Percentiles rank a stretch among this genome's conserved stretches.
Conservation (phyloP, 2,888 invertebrate genomes). For the Gnatocerus cornutus region DNA sequence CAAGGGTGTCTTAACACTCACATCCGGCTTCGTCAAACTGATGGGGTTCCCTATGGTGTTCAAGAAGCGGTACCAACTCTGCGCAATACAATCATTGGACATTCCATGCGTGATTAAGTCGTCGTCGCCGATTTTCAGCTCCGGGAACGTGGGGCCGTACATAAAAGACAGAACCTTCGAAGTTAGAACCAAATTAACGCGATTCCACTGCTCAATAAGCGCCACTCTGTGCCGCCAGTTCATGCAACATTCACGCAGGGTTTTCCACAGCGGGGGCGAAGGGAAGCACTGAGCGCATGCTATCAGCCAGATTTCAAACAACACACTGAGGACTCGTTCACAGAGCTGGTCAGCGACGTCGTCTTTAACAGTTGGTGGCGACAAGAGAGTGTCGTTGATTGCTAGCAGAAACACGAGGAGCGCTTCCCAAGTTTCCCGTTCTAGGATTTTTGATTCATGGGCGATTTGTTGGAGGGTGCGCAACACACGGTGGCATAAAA, state of each 20-base stretch:
- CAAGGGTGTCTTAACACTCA: constrained; percentile 62
- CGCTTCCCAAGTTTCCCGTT: constrained; percentile 93
- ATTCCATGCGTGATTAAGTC: constrained; percentile 90
- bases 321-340: constrained; percentile 92
- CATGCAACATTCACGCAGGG: constrained; percentile 91
- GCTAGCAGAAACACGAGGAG: constrained; percentile 89
- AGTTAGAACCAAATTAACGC: constrained; percentile 92
- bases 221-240: constrained; percentile 96
- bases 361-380: constrained; percentile 94
- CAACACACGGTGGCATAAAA: constrained; percentile 92
- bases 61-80: constrained; percentile 96
- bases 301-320: constrained; percentile 89
- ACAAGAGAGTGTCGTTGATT: constrained; percentile 92
- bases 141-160: constrained; percentile 90
- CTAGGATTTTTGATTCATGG: constrained; percentile 82
- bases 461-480: constrained; percentile 88
- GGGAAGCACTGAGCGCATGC: constrained; percentile 91
- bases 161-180: constrained; percentile 88
- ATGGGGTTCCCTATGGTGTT: constrained; percentile 97
- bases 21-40: constrained; percentile 89
- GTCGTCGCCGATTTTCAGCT: constrained; percentile 88
- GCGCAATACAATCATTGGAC: constrained; percentile 91
- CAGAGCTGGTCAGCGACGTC: constrained; percentile 94
- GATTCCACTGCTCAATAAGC: constrained; percentile 95
- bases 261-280: constrained; percentile 96